phyloP scores from a whole-genome alignment of 2,797 vertebrate species.

The Tapirus indicus region DNA sequence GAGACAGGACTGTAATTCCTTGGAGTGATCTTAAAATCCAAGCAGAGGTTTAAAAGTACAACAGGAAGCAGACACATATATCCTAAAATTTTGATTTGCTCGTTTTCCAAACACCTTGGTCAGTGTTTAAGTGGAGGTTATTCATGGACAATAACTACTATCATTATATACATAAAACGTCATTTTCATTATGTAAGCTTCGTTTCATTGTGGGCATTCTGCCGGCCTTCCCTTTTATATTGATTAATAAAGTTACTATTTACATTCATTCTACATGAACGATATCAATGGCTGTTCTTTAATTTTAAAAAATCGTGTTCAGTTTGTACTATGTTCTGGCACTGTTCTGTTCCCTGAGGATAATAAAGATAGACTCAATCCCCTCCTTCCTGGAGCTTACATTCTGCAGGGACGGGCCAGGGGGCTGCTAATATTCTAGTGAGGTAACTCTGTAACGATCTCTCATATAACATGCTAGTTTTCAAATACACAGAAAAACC shows the following conservation, averaged over 20 bases:
- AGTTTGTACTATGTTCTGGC: neutral
- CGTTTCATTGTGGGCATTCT: neutral
- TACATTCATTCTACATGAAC: neutral
- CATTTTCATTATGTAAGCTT: neutral
- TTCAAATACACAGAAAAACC: slow-evolving; percentile 6
- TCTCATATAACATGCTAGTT: neutral
- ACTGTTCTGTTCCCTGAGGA: neutral
- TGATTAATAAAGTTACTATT: neutral
- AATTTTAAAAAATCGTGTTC: neutral
- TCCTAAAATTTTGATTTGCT: neutral
- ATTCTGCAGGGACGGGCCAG: neutral
- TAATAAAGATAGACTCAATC: neutral
- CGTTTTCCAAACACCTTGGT: neutral
- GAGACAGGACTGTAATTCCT: neutral
- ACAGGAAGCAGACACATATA: neutral
- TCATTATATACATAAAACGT: neutral
- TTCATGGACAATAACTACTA: neutral
- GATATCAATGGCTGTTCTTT: neutral
- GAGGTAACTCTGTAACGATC: neutral
- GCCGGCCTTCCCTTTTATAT: neutral
- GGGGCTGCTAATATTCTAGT: neutral
- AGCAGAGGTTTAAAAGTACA: neutral
- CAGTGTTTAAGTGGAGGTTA: neutral
- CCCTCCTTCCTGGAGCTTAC: neutral
- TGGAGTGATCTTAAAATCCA: neutral